phyloP scores from a whole-genome alignment of 2,113 vertebrate species.

The Myrmecobius fasciatus region DNA sequence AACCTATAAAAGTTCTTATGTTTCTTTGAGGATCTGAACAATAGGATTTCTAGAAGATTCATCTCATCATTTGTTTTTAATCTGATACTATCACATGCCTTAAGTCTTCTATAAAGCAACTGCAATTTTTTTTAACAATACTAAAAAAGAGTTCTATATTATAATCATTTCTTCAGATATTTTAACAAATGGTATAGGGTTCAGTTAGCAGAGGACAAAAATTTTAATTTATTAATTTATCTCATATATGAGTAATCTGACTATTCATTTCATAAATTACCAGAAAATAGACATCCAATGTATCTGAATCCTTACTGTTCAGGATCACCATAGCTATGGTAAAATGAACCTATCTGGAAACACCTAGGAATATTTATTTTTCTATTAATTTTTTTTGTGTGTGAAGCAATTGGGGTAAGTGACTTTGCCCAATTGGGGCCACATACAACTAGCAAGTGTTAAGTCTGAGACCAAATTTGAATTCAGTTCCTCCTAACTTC shows the following conservation, averaged over 20 bases:
- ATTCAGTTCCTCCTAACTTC: no score
- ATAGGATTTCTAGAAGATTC: neutral
- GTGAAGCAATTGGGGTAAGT: no score
- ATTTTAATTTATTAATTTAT: neutral
- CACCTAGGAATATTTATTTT: neutral
- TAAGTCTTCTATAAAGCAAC: neutral
- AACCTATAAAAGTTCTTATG: neutral
- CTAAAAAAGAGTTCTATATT: neutral
- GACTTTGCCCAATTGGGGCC: no score
- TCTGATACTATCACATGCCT: neutral
- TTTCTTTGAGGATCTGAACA: neutral
- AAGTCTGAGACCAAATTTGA: no score
- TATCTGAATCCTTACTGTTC: neutral
- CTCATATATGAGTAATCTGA: neutral
- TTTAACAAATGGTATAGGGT: neutral
- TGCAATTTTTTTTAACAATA: neutral
- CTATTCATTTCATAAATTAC: neutral
- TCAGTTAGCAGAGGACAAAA: neutral
- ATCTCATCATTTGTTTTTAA: neutral
- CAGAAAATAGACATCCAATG: neutral
- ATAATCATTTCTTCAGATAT: neutral
- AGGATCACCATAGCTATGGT: neutral
- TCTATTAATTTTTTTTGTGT: no score
- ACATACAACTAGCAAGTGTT: no score
- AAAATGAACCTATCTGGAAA: neutral